phyloP scores from a whole-genome alignment of 2,888 invertebrate species.

The Cantharis rustica region DNA sequence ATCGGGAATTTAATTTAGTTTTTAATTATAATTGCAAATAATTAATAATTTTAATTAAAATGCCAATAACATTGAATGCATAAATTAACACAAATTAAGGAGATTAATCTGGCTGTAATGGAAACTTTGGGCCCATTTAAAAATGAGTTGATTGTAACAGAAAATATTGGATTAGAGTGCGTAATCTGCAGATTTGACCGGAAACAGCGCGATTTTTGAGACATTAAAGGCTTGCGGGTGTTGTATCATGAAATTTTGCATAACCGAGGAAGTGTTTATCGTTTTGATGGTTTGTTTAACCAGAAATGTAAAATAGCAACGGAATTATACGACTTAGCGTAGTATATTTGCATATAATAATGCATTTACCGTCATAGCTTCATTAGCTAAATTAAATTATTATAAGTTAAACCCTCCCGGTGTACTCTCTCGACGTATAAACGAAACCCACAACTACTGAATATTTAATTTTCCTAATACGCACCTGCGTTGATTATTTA shows the following conservation, averaged over 20 bases:
- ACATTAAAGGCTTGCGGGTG: background rate
- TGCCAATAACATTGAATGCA: slow-evolving; percentile 43
- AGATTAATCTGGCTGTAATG: background rate
- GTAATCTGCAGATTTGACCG: background rate
- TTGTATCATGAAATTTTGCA: background rate
- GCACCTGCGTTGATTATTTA: background rate
- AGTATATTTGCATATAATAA: slow-evolving; percentile 54
- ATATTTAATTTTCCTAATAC: background rate
- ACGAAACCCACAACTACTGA: slow-evolving; percentile 9
- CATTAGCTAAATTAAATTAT: slow-evolving; percentile 54
- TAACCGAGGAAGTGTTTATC: slow-evolving; percentile 3
- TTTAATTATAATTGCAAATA: slow-evolving; percentile 47
- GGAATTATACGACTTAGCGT: slow-evolving; percentile 47
- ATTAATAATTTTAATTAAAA: slow-evolving; percentile 51
- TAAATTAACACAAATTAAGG: slow-evolving; percentile 15
- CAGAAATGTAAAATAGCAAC: slow-evolving; percentile 18
- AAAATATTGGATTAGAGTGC: background rate
- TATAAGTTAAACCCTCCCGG: slow-evolving; percentile 40
- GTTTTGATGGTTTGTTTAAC: slow-evolving; percentile 20
- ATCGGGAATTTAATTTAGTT: slow-evolving; percentile 13
- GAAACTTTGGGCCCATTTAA: background rate
- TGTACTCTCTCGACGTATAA: slow-evolving; percentile 33
- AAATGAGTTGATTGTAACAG: background rate
- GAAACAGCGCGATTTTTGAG: background rate
- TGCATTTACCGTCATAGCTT: slow-evolving; percentile 52